Percentiles rank a stretch among this genome's conserved stretches.
phyloP scores from a whole-genome alignment of 2,113 vertebrate species.

The Rhinolophus ferrumequinum region DNA sequence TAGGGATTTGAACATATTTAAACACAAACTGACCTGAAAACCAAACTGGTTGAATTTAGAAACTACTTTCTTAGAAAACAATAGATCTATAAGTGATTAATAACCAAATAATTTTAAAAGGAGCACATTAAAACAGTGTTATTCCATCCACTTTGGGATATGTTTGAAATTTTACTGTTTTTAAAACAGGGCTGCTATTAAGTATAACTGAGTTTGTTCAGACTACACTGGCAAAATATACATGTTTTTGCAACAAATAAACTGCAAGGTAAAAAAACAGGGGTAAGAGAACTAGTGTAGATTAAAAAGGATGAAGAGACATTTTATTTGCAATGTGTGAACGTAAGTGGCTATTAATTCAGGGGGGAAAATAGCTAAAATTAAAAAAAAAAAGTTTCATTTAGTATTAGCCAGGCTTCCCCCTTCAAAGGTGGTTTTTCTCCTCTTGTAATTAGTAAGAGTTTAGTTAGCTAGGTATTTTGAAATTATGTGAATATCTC shows the following conservation, averaged over 20 bases:
- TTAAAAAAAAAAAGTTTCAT: neutral
- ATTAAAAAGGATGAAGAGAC: neutral
- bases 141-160: neutral
- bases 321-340: conserved; percentile 15
- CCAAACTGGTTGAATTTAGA: neutral
- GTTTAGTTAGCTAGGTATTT: neutral
- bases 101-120: neutral
- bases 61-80: neutral
- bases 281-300: neutral
- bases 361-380: neutral
- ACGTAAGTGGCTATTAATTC: conserved; percentile 8
- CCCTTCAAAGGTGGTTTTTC: neutral
- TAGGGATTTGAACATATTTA: conserved; percentile 37
- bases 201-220: neutral
- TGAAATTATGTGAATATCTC: neutral
- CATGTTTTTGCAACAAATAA: neutral
- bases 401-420: neutral
- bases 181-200: neutral
- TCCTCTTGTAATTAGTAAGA: neutral
- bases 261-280: neutral
- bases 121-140: neutral
- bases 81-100: neutral
- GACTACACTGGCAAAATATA: neutral
- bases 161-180: neutral
- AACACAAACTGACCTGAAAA: neutral